Evolutionary conservation across 2,797 vertebrate species (phyloP).

Genomic region (Sphaeramia orbicularis): DNA sequence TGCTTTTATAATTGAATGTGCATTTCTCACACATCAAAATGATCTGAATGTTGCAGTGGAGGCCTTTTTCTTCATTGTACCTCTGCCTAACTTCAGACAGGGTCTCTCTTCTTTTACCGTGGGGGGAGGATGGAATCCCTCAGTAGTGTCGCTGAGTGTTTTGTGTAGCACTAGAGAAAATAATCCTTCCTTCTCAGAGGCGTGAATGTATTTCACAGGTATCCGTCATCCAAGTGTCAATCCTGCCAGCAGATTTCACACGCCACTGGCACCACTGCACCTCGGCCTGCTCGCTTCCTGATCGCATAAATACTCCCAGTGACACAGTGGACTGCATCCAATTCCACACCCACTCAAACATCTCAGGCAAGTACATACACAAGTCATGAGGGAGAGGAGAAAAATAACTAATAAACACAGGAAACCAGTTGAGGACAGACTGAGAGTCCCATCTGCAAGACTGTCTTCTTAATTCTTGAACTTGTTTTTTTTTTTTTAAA

Average conservation of each 20-base stretch:
- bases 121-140: conserved; percentile 69
- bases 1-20: conserved; percentile 85
- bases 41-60: conserved; percentile 60
- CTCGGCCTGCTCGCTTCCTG: conserved; percentile 69
- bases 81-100: conserved; percentile 73
- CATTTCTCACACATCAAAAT: conserved; percentile 81
- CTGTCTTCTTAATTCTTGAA: conserved; percentile 33
- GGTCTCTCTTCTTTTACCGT: conserved; percentile 57
- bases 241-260: conserved; percentile 86
- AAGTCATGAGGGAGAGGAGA: conserved; percentile 34
- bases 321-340: conserved; percentile 81
- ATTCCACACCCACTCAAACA: conserved; percentile 72
- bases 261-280: conserved; percentile 82
- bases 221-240: conserved; percentile 87
- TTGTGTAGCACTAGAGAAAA: conserved; percentile 85
- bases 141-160: conserved; percentile 80
- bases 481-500: conserved; percentile 4
- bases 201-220: conserved; percentile 86
- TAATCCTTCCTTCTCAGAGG: conserved; percentile 81
- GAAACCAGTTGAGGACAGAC: conserved; percentile 33
- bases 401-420: conserved; percentile 58
- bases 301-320: conserved; percentile 78
- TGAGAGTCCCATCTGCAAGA: conserved; percentile 40
- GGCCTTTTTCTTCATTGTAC: conserved; percentile 74
- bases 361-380: conserved; percentile 68